phyloP scores from a whole-genome alignment of 2,113 vertebrate species.

The Romanogobio albipinnatus region DNA sequence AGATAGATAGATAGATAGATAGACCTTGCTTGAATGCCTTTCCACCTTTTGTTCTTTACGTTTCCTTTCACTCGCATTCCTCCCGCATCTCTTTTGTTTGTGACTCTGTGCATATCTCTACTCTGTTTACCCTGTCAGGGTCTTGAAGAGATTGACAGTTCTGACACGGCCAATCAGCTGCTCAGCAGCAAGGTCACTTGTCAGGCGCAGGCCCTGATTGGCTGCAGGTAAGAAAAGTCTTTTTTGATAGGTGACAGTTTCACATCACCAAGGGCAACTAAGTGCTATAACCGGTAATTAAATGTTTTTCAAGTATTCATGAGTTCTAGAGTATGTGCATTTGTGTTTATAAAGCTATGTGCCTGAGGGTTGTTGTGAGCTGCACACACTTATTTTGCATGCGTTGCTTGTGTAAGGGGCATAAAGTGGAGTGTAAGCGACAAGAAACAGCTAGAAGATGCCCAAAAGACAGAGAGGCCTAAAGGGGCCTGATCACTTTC shows the following conservation, averaged over 20 bases:
- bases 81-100: constrained; percentile 62
- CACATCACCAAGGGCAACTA: constrained; percentile 87
- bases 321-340: constrained; percentile 58
- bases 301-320: constrained; percentile 92
- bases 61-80: constrained; percentile 41
- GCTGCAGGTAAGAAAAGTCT: constrained; percentile 81
- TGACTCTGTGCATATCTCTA: neutral
- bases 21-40: neutral
- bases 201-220: constrained; percentile 78
- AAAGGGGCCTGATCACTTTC: neutral
- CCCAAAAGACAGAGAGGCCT: neutral
- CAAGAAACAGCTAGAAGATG: neutral
- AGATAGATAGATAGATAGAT: no score
- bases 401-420: neutral
- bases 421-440: neutral
- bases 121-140: constrained; percentile 59
- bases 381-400: neutral
- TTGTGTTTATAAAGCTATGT: neutral
- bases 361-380: neutral
- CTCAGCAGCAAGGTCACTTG: constrained; percentile 85
- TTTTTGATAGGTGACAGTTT: constrained; percentile 80
- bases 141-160: constrained; percentile 80
- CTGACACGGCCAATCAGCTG: constrained; percentile 85
- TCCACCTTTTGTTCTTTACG: constrained; percentile 56
- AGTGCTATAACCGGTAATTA: constrained; percentile 90